Conservation (phyloP, 30 jellyfish, hydroid and myxozoan genomes). For the Chironex yamaguchii region DNA sequence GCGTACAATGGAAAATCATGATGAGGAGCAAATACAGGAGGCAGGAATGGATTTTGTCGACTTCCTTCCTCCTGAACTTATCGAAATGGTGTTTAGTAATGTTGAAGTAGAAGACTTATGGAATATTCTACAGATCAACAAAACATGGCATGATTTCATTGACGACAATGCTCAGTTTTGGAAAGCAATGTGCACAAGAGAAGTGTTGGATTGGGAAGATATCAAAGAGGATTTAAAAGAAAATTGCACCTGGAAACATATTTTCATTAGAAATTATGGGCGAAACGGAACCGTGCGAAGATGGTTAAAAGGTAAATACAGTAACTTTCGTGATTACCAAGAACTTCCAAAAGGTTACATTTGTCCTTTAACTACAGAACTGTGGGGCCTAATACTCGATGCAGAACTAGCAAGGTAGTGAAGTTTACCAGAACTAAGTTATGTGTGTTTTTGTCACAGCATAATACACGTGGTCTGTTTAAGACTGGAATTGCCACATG, state of each 20-base stretch:
- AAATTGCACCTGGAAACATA: constrained; percentile 51
- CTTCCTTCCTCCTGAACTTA: constrained; percentile 62
- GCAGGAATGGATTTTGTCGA: constrained; percentile 38
- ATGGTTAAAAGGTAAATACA: constrained; percentile 75
- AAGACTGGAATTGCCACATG: too few relatives aligned
- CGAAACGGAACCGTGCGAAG: constrained; percentile 56
- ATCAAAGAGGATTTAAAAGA: constrained; percentile 45
- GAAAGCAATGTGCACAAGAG: constrained; percentile 34
- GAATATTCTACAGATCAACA: constrained; percentile 38
- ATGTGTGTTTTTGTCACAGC: too few relatives aligned
- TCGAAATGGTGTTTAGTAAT: constrained; percentile 49
- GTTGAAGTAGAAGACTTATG: constrained; percentile 35
- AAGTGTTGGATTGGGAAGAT: constrained; percentile 33
- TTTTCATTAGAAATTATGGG: constrained; percentile 60
- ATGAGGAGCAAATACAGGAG: neutral
- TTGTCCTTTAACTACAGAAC: constrained; percentile 41
- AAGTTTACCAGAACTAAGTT: too few relatives aligned
- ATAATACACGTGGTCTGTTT: too few relatives aligned
- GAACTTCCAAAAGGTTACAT: neutral
- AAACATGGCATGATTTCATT: constrained; percentile 45
- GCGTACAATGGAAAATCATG: too few relatives aligned
- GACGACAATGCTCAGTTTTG: constrained; percentile 54
- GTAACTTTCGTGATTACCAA: constrained; percentile 7
- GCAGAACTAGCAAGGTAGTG: constrained; percentile 48
- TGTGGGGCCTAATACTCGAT: constrained; percentile 75